Evolutionary conservation across 2,797 vertebrate species (phyloP), one percentile per base, ranked within the genome.

Genomic region (Sebastes ruberrimus): DNA sequence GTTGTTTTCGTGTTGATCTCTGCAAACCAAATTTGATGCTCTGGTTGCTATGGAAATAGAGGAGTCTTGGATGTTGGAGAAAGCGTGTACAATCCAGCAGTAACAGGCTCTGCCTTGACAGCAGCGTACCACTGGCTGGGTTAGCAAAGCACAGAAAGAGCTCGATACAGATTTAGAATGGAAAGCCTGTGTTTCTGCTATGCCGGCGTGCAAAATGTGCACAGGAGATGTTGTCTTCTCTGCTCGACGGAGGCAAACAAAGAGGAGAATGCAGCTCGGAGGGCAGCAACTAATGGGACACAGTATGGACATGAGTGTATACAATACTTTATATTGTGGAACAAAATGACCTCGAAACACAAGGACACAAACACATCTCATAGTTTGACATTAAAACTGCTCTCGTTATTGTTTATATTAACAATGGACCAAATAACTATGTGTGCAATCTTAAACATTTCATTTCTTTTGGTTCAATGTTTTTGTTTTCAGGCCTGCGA

Each of bases 31-130:
- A 80, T 70, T 20, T 56, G 59, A 80, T 82, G 77, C 68, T 62
- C 53, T 52, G 69, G 76, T 89, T 90, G 75, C 84, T 70, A 78
- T 83, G 75, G 71, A 75, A 77, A 85, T 84, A 49, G 30, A 57
- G 72, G 60, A 61, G 71, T 69, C 64, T 78, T 80, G 46, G 59
- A 79, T 81, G 38, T 77, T 2, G 2, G 62, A 73, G 57, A 64
- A 64, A 76, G 30, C 11, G 10, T 56, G 72, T n/a, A 64, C 57
- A 75, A 83, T 76, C 60, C 59, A 65, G 80, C 57, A 63, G 66
- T 55, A 80, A 23, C 42, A 59, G 65, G 25, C 60, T 83, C 30
- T 63, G 74, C 68, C 57, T 80, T 82, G 71, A 84, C 76, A 89
- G 74, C 63, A 16, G 20, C 42, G 35, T 56, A 73, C 55, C 60